Base-by-base conservation (phyloP, 2,113 vertebrate species). In the Aptenodytes forsteri region DNA sequence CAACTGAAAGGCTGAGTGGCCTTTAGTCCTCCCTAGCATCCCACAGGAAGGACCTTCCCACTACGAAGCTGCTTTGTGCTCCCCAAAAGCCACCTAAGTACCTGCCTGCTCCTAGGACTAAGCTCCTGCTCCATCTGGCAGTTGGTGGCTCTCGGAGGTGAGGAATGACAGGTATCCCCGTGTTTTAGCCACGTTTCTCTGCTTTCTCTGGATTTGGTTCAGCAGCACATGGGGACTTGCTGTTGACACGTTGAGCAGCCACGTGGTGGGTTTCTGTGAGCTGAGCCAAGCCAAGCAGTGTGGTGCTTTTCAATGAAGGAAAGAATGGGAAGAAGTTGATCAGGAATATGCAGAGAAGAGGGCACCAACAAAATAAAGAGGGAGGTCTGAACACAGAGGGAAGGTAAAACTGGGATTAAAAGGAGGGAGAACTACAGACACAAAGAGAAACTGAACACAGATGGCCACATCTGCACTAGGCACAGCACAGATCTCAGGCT, bases 371-470 rank as follows among this genome's bases (percentile, higher is more conserved):
- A 91, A 84, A 79, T 54, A n/a, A 75, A 92, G 42, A 89, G 6
- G 16, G 54, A 62, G 11, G 22, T 95, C 58, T 79, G 77, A 65
- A 49, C 29, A 71, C 16, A 30, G n/a, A 50, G 15, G 25, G 26
- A 90, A 93, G 40, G 52, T 36, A 83, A 96, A 87, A 80, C 34
- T 42, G 72, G 26, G 30, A 61, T 89, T 42, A 64, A 81, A 78
- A 78, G 34, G 56, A 90, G 25, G 13, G 30, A 75, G 36, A 95
- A 42, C 17, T 38, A 42, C 14, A 72, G 61, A 25, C 46, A 44
- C 59, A 38, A n/a, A 40, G 25, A 81, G 50, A 59, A 86, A 58
- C 83, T 49, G 61, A 81, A 75, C 69, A 34, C 27, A 91, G 61
- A 82, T 38, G 52, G 87, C 25, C 73, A 61, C 40, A 77, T 65